These are phyloP conservation scores for Neocrepidodera transversa DNA, from an alignment of 2,888 invertebrate species.

Conservation along the genomic window DNA sequence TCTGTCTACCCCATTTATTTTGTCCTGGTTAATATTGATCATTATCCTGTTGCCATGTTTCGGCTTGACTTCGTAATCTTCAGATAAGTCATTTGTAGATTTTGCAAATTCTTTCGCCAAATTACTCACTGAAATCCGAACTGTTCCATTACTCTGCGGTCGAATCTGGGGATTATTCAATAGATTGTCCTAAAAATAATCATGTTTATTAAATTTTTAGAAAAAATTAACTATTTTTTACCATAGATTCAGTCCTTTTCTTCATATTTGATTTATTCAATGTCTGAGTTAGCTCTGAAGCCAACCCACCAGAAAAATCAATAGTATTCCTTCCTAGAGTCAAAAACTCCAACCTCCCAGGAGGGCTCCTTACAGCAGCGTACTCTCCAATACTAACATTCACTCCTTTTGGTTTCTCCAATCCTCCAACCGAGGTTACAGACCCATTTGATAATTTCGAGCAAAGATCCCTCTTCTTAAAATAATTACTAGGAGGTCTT, in stretches of 20 bases:
- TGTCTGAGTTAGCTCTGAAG: constrained; percentile 77
- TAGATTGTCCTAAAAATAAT: constrained; percentile 55
- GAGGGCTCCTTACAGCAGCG: constrained; percentile 67
- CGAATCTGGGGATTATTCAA: constrained; percentile 53
- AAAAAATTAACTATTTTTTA: too few species aligned
- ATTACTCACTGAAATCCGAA: constrained; percentile 56
- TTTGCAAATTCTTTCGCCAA: constrained; percentile 54
- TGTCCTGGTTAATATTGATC: constrained; percentile 54
- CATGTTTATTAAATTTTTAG: neutral
- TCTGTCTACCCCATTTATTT: constrained; percentile 30
- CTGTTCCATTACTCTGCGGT: constrained; percentile 57
- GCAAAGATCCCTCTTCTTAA: constrained; percentile 57
- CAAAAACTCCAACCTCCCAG: constrained; percentile 76
- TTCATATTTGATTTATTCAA: constrained; percentile 79
- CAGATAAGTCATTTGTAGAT: constrained; percentile 53
- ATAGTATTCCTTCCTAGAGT: constrained; percentile 47
- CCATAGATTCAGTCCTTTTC: constrained; percentile 73
- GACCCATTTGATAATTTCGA: constrained; percentile 50
- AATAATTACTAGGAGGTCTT: constrained; percentile 75
- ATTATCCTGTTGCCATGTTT: constrained; percentile 54
- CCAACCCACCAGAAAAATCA: constrained; percentile 61
- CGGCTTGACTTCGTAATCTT: constrained; percentile 38
- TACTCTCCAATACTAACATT: constrained; percentile 77
- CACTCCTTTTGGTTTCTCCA: constrained; percentile 65
- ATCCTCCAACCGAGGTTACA: constrained; percentile 26